A percentile compares a stretch with the other conserved stretches of the same genome.
Evolutionary conservation across 2,888 invertebrate genomes (phyloP).

Genomic region (Phortica okadai): DNA sequence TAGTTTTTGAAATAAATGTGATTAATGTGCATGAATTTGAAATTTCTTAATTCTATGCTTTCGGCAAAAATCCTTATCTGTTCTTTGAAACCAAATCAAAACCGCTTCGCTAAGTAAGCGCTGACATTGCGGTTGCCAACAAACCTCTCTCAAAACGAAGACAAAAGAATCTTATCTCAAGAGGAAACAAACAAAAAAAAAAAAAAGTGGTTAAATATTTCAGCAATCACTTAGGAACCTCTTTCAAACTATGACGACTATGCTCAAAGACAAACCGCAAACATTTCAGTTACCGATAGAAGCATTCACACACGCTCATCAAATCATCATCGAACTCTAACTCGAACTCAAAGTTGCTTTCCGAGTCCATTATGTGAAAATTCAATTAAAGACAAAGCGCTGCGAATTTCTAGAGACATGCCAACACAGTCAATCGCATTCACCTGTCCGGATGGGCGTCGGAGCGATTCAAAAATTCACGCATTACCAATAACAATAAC

Average conservation of each 20-base stretch:
- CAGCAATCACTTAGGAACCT: background rate
- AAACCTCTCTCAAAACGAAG: background rate
- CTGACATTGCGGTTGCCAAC: too few relatives aligned
- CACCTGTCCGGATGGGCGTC: slow-evolving; percentile 12
- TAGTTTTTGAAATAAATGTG: too few relatives aligned
- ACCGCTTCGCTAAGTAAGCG: too few relatives aligned
- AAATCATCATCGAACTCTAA: too few relatives aligned
- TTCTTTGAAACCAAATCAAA: too few relatives aligned
- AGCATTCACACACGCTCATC: background rate
- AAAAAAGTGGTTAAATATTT: background rate
- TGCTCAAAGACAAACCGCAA: background rate
- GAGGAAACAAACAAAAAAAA: background rate
- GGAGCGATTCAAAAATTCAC: background rate
- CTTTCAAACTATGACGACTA: background rate
- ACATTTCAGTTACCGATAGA: background rate
- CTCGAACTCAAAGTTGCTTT: background rate
- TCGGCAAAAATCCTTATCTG: too few relatives aligned
- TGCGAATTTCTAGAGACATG: slow-evolving; percentile 9
- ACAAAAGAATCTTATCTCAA: background rate
- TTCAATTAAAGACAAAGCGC: slow-evolving; percentile 29
- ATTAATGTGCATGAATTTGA: too few relatives aligned
- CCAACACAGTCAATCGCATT: background rate
- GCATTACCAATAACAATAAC: background rate
- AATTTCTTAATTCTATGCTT: too few relatives aligned
- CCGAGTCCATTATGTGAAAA: slow-evolving; percentile 13